A percentile compares a stretch with the other conserved stretches of the same genome.
These are phyloP conservation scores for Turritopsis rubra DNA, from an alignment of 30 jellyfish, hydroid and myxozoan species.

Conservation along the genomic window DNA sequence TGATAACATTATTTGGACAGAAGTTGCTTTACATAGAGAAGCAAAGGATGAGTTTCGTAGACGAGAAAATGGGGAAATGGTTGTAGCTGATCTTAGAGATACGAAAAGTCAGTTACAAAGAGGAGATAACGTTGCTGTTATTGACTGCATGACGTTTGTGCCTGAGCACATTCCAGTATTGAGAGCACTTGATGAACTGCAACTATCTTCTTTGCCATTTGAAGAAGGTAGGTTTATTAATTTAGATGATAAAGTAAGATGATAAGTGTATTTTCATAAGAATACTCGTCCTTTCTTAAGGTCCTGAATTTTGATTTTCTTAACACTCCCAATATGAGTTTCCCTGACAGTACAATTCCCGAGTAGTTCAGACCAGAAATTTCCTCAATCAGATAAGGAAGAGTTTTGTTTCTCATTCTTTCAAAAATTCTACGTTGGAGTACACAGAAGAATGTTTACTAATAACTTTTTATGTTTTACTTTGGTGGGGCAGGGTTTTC, in stretches of 20 bases:
- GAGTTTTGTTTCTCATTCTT: no score
- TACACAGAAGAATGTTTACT: no score
- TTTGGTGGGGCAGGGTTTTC: no score
- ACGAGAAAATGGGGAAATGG: neutral
- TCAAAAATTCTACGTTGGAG: no score
- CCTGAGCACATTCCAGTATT: constrained; percentile 32
- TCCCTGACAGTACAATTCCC: no score
- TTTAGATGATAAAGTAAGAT: neutral
- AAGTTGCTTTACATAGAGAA: constrained; percentile 1
- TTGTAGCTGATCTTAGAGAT: neutral
- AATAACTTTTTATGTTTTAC: no score
- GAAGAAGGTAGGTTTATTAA: neutral
- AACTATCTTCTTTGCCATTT: constrained; percentile 18
- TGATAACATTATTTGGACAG: constrained; percentile 17
- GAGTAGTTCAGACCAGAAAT: no score
- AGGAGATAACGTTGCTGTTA: constrained; percentile 14
- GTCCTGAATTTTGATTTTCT: no score
- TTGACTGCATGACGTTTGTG: constrained; percentile 30
- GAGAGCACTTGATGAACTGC: constrained; percentile 11
- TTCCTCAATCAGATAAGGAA: no score
- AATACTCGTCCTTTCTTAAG: neutral
- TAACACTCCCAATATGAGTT: no score
- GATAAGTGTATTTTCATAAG: no score
- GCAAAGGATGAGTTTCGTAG: constrained; percentile 10
- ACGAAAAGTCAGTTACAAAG: neutral